Conservation (phyloP, 1,140 invertebrate genomes). For the Drosophila kanapiae region DNA sequence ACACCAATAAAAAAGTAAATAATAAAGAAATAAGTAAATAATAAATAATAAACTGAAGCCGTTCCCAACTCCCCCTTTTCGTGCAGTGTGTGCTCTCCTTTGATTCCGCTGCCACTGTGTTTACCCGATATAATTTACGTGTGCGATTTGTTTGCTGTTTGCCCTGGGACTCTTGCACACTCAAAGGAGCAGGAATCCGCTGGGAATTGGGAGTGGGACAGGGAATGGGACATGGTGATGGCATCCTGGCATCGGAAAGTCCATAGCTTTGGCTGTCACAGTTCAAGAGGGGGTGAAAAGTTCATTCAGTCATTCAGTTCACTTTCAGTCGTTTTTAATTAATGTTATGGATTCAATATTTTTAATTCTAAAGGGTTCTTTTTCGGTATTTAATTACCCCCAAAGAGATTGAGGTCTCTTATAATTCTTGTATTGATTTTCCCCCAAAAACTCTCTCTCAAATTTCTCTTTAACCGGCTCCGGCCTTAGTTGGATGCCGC, state of each 20-base stretch:
- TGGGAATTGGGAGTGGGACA: not conserved
- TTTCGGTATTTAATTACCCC: not conserved
- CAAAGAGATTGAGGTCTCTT: not conserved
- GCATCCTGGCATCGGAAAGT: conserved; percentile 3
- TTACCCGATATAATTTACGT: conserved; percentile 45
- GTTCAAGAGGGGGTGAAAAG: not conserved
- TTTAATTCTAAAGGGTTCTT: not conserved
- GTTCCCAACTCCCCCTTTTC: not conserved
- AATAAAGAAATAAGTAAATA: too few species aligned
- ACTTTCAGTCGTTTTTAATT: conserved; percentile 15
- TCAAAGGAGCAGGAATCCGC: conserved; percentile 7
- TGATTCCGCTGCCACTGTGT: conserved; percentile 28
- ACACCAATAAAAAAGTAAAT: too few species aligned
- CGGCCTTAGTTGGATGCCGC: too few species aligned
- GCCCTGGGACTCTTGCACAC: conserved; percentile 10
- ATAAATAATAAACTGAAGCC: too few species aligned
- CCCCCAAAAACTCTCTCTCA: too few species aligned
- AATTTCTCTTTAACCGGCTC: too few species aligned
- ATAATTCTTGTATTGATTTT: too few species aligned
- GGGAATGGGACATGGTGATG: not conserved
- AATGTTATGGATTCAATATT: not conserved
- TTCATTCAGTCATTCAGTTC: conserved; percentile 20
- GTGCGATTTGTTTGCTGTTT: conserved; percentile 41
- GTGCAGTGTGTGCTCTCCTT: conserved; percentile 5
- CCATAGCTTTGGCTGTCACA: too few species aligned